A percentile compares a stretch with the other conserved stretches of the same genome.
phyloP scores from a whole-genome alignment of 2,113 vertebrate species.

The Leiothrix lutea region DNA sequence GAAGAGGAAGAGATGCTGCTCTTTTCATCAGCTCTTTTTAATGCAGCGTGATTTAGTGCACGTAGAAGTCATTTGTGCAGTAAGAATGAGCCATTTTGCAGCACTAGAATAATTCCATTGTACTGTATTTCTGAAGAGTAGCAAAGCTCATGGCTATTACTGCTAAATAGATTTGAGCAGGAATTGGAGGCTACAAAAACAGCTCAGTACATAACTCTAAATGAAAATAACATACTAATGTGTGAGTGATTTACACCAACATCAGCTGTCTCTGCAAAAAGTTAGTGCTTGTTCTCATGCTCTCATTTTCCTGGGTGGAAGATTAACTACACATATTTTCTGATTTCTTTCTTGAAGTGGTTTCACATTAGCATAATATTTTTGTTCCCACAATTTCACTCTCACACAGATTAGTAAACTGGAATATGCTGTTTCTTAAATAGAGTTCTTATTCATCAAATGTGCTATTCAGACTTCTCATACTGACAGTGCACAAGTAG shows the following conservation, averaged over 20 bases:
- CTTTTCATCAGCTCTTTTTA: conserved; percentile 46
- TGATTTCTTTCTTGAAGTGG: conserved; percentile 60
- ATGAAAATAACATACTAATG: conserved; percentile 13
- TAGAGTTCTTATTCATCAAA: conserved; percentile 7
- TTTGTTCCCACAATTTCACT: conserved; percentile 59
- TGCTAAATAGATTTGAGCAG: conserved; percentile 33
- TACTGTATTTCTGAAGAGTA: neutral
- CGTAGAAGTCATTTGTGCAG: conserved; percentile 19
- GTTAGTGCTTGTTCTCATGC: conserved; percentile 10
- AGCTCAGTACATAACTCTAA: conserved; percentile 4
- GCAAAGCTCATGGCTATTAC: neutral
- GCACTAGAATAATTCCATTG: conserved; percentile 28
- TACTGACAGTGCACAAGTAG: neutral
- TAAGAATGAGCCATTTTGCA: conserved; percentile 3
- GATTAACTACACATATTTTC: conserved; percentile 18
- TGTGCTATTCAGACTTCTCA: neutral
- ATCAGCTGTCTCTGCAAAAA: conserved; percentile 31
- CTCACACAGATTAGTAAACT: conserved; percentile 24
- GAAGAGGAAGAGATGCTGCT: neutral
- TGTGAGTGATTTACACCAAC: conserved; percentile 22
- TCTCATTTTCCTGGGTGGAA: conserved; percentile 51
- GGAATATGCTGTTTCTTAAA: conserved; percentile 11
- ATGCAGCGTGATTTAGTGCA: conserved; percentile 1
- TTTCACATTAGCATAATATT: conserved; percentile 62
- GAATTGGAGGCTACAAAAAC: neutral